Evolutionary conservation across 2,113 vertebrate species (phyloP), one percentile per base, ranked within the genome.

Genomic region (Phrynosoma blainvillii): DNA sequence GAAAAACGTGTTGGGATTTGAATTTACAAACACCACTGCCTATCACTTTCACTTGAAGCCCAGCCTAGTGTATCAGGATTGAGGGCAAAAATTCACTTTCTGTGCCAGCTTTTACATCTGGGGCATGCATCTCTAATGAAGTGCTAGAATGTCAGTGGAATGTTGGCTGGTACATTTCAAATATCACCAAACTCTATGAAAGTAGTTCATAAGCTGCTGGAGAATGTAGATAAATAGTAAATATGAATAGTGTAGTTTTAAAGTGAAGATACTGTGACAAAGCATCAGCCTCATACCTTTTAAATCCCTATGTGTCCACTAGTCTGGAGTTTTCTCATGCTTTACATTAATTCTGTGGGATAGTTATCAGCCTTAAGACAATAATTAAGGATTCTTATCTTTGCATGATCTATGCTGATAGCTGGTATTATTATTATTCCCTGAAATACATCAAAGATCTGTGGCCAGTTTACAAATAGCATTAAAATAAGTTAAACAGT

Each of bases 81-180:
- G 88, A 89, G 18, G 84, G 47, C 27, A 30, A 86, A 84, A 88
- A 40, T 2, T 79, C 70, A 84, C 54, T 80, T 87, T 87, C 89
- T 88, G 36, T 89, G 93, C 84, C 87, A 87, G 86, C 11, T 76
- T 85, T 87, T 82, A 16, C 82, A 88, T 47, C 71, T 88, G 89
- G 56, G 90, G 87, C 91, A 59, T 92, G 90, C 92, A 88, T 94
- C 82, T n/a, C 16, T 5, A 89, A 65, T 0, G 9, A 88, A 78
- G 66, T 93, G 93, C 93, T 91, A 94, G 0, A 42, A 91, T 95
- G 94, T 89, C 81, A 88, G 52, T 79, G 89, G 86, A 94, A 89
- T 42, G 14, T 21, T 75, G 87, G 16, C 71, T 89, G 27, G 77
- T 54, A 81, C 62, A 42, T 88, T 90, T 89, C 32, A 87, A 87